Base-by-base conservation (phyloP, 2,797 vertebrate genomes). In the Sebastes vulpes region DNA sequence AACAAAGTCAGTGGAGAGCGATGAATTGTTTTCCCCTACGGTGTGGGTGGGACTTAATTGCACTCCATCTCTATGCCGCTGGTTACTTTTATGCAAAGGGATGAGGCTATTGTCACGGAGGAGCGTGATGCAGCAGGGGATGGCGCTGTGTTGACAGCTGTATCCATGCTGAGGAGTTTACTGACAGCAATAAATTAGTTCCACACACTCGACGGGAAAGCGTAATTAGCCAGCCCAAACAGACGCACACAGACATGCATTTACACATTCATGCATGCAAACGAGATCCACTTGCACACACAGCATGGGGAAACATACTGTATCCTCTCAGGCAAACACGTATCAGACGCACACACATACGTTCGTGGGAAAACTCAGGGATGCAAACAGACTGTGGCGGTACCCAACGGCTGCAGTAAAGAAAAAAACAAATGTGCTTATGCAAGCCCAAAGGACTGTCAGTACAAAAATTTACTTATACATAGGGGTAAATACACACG, bases 101-200 rank as follows among this genome's bases (percentile, higher is more conserved):
- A 26, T 54, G 20, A 68, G 53, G 60, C 50, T 61, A 25, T 85
- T 83, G 83, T 84, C 61, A 65, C 12, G 3, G 58, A 63, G 32
- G 59, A 65, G 59, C 2, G 5, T 28, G 66, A 70, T 32, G 72
- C 63, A 50, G 46, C 46, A 65, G 63, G 75, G 74, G 84, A 78
- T 29, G 66, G 68, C 69, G 81, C 63, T n/a, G 73, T 77, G 78
- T 68, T 87, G 88, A 92, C 94, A 91, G 87, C 79, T 92, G 86
- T 69, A 88, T 67, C 74, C 81, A 77, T 60, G 90, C 83, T 77
- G 86, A 89, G 85, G 85, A 92, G 91, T 94, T 93, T 92, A 91
- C 90, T 74, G 89, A 93, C 90, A 91, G 85, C 70, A 78, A 87
- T 88, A 84, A 90, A 93, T 94, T 87, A 91, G 84, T 86, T 90